phyloP scores from a whole-genome alignment of 2,797 vertebrate species.

The Chelidonichthys spinosus region DNA sequence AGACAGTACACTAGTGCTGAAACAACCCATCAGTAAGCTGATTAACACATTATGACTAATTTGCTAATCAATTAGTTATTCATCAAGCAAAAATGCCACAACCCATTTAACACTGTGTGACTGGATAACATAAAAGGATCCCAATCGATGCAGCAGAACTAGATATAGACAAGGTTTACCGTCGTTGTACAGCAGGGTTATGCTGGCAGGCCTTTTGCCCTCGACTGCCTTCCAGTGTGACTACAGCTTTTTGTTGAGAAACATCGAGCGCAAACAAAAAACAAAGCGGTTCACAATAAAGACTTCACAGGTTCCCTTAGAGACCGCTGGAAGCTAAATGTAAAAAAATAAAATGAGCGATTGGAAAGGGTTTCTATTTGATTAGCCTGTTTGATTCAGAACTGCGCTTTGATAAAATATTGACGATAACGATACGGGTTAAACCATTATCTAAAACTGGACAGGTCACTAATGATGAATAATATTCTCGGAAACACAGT shows the following conservation, averaged over 20 bases:
- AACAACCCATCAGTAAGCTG: too few relatives aligned
- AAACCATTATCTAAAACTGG: not conserved
- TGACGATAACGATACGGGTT: not conserved
- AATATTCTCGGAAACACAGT: not conserved
- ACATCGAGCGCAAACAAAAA: not conserved
- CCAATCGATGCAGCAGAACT: not conserved
- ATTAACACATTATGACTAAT: not conserved
- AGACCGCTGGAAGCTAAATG: not conserved
- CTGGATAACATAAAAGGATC: not conserved
- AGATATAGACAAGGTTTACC: too few relatives aligned
- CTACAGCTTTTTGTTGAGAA: not conserved
- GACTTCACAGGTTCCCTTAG: not conserved
- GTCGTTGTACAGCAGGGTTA: not conserved
- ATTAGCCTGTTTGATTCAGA: constrained; percentile 1
- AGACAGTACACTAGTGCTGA: not conserved
- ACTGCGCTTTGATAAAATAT: not conserved
- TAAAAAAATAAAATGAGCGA: not conserved
- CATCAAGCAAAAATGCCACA: not conserved
- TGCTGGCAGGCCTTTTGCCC: not conserved
- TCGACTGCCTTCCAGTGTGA: not conserved
- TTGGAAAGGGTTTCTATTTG: not conserved
- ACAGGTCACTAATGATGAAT: not conserved
- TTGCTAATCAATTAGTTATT: not conserved
- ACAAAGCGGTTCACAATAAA: not conserved
- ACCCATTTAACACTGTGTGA: not conserved